Conservation (phyloP, 64 coral and sea anemone genomes). For the Montipora sp. region DNA sequence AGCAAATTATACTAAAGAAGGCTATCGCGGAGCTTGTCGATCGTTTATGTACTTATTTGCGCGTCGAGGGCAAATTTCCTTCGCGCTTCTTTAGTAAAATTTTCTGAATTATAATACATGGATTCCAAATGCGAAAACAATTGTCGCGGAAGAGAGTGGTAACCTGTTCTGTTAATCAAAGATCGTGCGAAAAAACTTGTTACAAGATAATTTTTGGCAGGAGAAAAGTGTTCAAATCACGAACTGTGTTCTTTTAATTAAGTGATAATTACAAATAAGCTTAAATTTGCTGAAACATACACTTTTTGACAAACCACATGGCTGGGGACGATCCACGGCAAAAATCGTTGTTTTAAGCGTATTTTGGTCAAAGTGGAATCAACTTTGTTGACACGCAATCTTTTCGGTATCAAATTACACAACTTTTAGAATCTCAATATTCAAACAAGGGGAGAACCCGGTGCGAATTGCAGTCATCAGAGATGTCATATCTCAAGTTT, state of each 20-base stretch:
- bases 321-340: no score
- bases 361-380: neutral
- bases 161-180: neutral
- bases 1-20: no score
- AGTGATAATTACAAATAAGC: no score
- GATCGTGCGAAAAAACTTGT: neutral
- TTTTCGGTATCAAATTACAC: slow-evolving; percentile 19
- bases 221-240: neutral
- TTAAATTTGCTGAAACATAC: neutral
- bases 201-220: neutral
- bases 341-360: neutral
- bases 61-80: no score
- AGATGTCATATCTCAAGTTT: neutral
- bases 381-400: neutral
- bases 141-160: neutral
- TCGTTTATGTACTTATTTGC: no score
- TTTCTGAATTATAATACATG: no score
- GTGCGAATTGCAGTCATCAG: neutral
- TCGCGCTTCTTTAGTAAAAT: no score
- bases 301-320: neutral
- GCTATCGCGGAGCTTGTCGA: no score
- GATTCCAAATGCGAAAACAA: neutral
- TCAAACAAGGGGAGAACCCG: neutral
- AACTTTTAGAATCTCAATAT: neutral
- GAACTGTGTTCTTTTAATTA: no score